A percentile compares a stretch with the other conserved stretches of the same genome.
phyloP scores from a whole-genome alignment of 2,113 vertebrate species.

The Paralichthys olivaceus region DNA sequence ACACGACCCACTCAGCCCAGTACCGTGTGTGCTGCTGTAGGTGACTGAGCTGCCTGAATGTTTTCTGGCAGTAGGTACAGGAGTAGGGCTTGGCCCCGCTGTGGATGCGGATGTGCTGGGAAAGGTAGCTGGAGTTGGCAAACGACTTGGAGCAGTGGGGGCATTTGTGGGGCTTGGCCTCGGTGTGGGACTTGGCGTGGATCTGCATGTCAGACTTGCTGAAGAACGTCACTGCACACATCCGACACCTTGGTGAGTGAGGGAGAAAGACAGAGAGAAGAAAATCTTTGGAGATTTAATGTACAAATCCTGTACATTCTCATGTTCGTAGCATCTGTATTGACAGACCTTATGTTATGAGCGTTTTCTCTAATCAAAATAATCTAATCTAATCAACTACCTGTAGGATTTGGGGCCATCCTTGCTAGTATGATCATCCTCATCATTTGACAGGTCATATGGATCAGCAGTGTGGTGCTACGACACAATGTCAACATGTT shows the following conservation, averaged over 20 bases:
- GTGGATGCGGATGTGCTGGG: slow-evolving; percentile 98
- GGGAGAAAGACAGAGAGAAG: not conserved
- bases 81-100: slow-evolving; percentile 98
- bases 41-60: slow-evolving; percentile 96
- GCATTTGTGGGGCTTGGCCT: slow-evolving; percentile 99
- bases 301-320: not conserved
- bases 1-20: slow-evolving; percentile 47
- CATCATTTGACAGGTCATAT: slow-evolving; percentile 85
- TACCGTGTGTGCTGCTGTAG: slow-evolving; percentile 99
- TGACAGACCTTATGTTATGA: not conserved
- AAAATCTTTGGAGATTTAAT: not conserved
- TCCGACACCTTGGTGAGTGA: slow-evolving; percentile 88
- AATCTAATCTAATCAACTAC: slow-evolving; percentile 40
- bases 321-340: no score
- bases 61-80: slow-evolving; percentile 98
- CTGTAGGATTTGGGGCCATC: slow-evolving; percentile 85
- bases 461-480: slow-evolving; percentile 82
- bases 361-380: not conserved
- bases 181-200: slow-evolving; percentile 97
- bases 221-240: slow-evolving; percentile 98
- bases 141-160: slow-evolving; percentile 99
- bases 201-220: slow-evolving; percentile 99
- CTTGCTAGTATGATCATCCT: slow-evolving; percentile 82
- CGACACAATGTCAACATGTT: slow-evolving; percentile 7
- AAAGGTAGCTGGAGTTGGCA: slow-evolving; percentile 99